These are phyloP conservation scores for Acrobasis suavella DNA, from an alignment of 2,888 invertebrate species.

Conservation along the genomic window DNA sequence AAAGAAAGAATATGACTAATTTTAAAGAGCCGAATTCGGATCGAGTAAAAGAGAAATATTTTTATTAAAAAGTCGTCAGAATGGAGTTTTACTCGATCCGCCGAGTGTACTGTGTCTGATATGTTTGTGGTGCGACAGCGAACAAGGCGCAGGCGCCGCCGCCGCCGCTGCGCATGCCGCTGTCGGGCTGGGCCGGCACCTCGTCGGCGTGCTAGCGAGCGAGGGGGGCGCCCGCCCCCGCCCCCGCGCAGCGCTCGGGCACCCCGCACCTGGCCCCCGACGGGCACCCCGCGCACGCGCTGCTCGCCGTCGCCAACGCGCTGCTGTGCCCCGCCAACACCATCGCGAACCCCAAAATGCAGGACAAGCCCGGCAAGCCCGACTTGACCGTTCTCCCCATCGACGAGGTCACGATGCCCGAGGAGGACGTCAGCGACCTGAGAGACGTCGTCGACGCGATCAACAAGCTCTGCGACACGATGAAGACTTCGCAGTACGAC, in stretches of 20 bases:
- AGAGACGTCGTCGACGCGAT: conserved; percentile 77
- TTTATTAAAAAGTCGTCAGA: not conserved
- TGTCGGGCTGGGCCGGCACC: conserved; percentile 80
- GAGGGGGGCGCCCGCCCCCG: conserved; percentile 64
- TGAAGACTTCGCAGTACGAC: conserved; percentile 67
- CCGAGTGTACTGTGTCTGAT: not conserved
- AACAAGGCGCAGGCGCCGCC: conserved; percentile 84
- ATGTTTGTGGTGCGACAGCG: conserved; percentile 46
- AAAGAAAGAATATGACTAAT: not conserved
- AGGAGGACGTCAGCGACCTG: conserved; percentile 67
- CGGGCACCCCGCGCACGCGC: conserved; percentile 63
- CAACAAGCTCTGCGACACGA: conserved; percentile 73
- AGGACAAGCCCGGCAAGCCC: conserved; percentile 26
- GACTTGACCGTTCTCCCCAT: conserved; percentile 49
- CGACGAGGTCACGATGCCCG: conserved; percentile 53
- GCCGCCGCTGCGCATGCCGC: conserved; percentile 82
- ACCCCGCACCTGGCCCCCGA: conserved; percentile 49
- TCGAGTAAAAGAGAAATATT: not conserved
- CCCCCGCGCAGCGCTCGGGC: conserved; percentile 31
- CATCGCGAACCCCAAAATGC: conserved; percentile 37
- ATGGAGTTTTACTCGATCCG: not conserved
- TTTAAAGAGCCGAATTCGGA: not conserved
- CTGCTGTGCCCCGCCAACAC: conserved; percentile 62
- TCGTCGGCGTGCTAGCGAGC: conserved; percentile 80
- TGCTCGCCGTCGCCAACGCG: conserved; percentile 63